A percentile compares a stretch with the other conserved stretches of the same genome.
These are phyloP conservation scores for Umimayanthus chanpuru DNA, from an alignment of 92 coral and sea anemone species.

Conservation along the genomic window DNA sequence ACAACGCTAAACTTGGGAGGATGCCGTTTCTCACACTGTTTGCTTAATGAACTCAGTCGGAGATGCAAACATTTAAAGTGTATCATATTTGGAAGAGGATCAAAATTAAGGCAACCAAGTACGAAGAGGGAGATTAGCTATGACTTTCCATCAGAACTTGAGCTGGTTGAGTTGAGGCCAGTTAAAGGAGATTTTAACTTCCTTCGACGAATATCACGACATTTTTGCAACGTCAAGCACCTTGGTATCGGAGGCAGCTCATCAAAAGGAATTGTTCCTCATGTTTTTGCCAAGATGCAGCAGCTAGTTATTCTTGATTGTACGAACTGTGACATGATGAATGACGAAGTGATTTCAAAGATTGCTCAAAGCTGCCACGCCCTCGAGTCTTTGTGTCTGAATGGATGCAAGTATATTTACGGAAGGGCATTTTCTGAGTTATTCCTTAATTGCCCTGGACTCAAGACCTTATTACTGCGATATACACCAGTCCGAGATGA, in stretches of 20 bases:
- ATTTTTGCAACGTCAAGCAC: conserved; percentile 87
- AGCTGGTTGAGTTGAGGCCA: conserved; percentile 91
- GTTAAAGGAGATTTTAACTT: conserved; percentile 95
- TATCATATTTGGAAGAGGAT: conserved; percentile 92
- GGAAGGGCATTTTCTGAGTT: conserved; percentile 89
- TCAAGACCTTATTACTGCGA: conserved; percentile 89
- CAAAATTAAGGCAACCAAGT: conserved; percentile 75
- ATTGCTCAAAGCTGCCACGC: conserved; percentile 91
- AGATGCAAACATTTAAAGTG: conserved; percentile 84
- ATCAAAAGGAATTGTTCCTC: conserved; percentile 93
- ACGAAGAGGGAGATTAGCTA: conserved; percentile 67
- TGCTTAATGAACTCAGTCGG: conserved; percentile 81
- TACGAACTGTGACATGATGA: conserved; percentile 95
- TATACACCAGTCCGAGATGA: conserved; percentile 97
- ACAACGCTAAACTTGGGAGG: conserved; percentile 77
- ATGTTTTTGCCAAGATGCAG: conserved; percentile 92
- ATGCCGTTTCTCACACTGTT: conserved; percentile 80
- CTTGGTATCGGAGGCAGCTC: conserved; percentile 94
- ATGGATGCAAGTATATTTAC: conserved; percentile 94
- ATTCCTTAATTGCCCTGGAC: conserved; percentile 77
- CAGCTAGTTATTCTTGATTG: conserved; percentile 91
- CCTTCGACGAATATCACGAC: conserved; percentile 85
- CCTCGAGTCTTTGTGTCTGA: conserved; percentile 90
- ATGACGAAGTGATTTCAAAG: conserved; percentile 92
- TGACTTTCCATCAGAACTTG: conserved; percentile 90